These are phyloP conservation scores for Epinephelus coioides DNA, from an alignment of 2,797 vertebrate genomes.

Conservation along the genomic window DNA sequence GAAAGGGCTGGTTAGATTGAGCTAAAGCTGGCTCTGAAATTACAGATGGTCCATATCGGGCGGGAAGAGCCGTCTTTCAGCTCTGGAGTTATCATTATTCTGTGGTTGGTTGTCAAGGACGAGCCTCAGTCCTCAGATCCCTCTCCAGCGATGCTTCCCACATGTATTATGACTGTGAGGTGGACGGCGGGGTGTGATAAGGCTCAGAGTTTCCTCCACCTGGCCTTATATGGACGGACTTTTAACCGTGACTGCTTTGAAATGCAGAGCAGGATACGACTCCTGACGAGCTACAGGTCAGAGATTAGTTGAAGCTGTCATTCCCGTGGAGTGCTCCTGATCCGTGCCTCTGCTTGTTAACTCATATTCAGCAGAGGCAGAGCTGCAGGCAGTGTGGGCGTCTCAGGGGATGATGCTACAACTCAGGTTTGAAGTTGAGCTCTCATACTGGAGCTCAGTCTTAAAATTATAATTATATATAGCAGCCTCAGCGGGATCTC, in stretches of 20 bases:
- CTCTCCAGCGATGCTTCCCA: slow-evolving; percentile 64
- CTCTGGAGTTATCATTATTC: slow-evolving; percentile 79
- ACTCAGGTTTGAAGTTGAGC: background rate
- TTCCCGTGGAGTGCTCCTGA: slow-evolving; percentile 22
- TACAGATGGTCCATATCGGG: slow-evolving; percentile 73
- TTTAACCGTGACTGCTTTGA: slow-evolving; percentile 35
- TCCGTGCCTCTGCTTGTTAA: slow-evolving; percentile 12
- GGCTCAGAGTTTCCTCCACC: slow-evolving; percentile 50
- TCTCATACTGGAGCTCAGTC: too few relatives aligned
- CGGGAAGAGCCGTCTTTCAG: slow-evolving; percentile 54
- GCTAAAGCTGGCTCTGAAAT: slow-evolving; percentile 77
- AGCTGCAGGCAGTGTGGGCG: slow-evolving; percentile 3
- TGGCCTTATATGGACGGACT: slow-evolving; percentile 73
- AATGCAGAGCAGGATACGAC: slow-evolving; percentile 33
- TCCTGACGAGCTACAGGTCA: slow-evolving; percentile 50
- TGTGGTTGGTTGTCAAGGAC: slow-evolving; percentile 70
- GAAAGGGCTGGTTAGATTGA: slow-evolving; percentile 65
- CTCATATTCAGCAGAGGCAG: background rate
- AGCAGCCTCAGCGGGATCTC: too few relatives aligned
- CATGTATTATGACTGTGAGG: slow-evolving; percentile 70
- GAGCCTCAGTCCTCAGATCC: slow-evolving; percentile 67
- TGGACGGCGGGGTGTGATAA: slow-evolving; percentile 70
- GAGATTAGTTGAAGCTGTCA: slow-evolving; percentile 33
- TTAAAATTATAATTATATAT: too few relatives aligned
- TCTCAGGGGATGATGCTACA: background rate